Evolutionary conservation across 2,888 invertebrate genomes (phyloP), one percentile per base, ranked within the genome.

Genomic region (Clistopyga incitator): DNA sequence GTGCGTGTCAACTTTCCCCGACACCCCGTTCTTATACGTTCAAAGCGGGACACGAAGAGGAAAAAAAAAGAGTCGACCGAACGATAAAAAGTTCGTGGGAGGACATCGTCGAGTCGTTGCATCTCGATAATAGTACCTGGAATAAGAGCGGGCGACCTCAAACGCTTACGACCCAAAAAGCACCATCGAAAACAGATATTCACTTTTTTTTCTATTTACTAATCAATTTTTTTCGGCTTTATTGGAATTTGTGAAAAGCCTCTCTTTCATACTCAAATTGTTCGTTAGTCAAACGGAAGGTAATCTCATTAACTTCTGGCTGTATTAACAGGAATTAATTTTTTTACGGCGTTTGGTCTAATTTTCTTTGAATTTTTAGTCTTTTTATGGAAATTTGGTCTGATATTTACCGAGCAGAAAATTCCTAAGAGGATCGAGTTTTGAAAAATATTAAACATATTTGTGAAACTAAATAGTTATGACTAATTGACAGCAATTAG

Each of bases 1-100:
- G 83, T 80, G 56, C 86, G 81, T 82, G 85, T 87, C 86, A 83
- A 81, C 86, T 86, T 86, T 85, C 79, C 81, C 74, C 79, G 74
- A 84, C 82, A 84, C 84, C 85, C 87, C 82, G 78, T 84, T 86
- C 81, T 77, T 71, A 78, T 72, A 67, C 42, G 65, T 76, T 78
- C 70, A 38, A 70, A 68, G 47, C 42, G 34, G 50, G 59, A 29
- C 52, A 47, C 47, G 54, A 18, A 78, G 20, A 50, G 56, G 54
- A 81, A 67, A 29, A 50, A 38, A 47, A 67, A 38, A 18, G 13
- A 54, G 45, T 18, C 64, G 29, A 52, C 20, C 61, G 68, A 80
- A 23, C 81, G 70, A 76, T 81, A 81, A 81, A 81, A 74, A 64
- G 47, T 74, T 82, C 50, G 61, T 78, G 72, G 74, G 81, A 82